Base-by-base conservation (phyloP, 2,113 vertebrate genomes). In the Lipotes vexillifer region DNA sequence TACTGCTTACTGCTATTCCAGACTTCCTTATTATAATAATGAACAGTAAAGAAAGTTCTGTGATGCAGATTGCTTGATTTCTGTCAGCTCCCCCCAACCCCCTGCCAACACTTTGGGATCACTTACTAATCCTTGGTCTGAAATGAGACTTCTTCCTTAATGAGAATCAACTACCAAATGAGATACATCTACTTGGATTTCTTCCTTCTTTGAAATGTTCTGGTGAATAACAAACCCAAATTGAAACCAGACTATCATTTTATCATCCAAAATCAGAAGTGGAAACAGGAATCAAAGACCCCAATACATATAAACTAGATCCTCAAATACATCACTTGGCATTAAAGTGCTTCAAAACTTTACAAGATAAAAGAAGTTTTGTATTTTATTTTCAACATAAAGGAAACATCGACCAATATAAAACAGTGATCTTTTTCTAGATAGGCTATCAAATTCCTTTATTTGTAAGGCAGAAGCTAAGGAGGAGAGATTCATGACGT, bases 181-280 rank as follows among this genome's bases (percentile, higher is more conserved):
- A 93, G 71, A 81, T 75, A 61, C 25, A 66, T 84, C 20, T 57
- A 38, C 49, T 96, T 87, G 78, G 49, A 57, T 65, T 68, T 93
- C n/a, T 7, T 95, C 29, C 83, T 93, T 95, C 82, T 83, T 84
- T 68, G 33, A 96, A 95, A 80, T 65, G 11, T 82, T 44, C 38
- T 71, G 44, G 86, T 63, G 25, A 96, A 72, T 59, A 94, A 78
- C n/a, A 94, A 88, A 20, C 17, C 49, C 65, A 94, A 95, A 97
- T 49, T 90, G 80, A 91, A 97, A 96, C 44, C 95, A 97, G 92
- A 71, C 41, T 66, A 63, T 38, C 7, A 27, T 63, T 88, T 75
- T 91, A 49, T 93, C 83, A 74, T 87, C 77, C 96, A 93, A 94
- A 97, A 59, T 97, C 94, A 93, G 63, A 91, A 96, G 52, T 33